Evolutionary conservation across 2,113 vertebrate species (phyloP), one percentile per base, ranked within the genome.

Genomic region (Chascanopsetta lugubris): DNA sequence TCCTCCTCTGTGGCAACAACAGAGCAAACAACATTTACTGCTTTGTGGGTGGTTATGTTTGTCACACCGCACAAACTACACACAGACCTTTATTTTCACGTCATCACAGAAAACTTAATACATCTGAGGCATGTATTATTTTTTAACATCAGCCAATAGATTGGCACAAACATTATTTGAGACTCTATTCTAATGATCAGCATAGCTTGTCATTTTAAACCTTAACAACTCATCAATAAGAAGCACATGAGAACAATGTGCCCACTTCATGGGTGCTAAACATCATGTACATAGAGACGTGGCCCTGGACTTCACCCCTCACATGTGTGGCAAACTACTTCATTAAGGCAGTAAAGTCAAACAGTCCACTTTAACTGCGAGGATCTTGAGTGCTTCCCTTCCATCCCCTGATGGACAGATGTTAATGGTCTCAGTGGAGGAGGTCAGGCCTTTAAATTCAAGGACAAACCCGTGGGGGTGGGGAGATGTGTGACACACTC

Each of bases 1-100:
- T 99, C 97, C 88, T 99, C 97, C 93, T 98, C 97, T 99, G 95
- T 24, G 6, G 30, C 29, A 67, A 12, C 69, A 10, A 53, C 26
- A 20, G 40, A 3, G 66, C 15, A 48, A 30, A n/a, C 49, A 24
- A 54, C 0, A 29, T 34, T 32, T 13, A 60, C 1, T 7, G 61
- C 32, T 25, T 9, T n/a, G 10, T 0, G 22, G 12, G 8, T 13
- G 24, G 8, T 49, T 15, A 26, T 26, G 15, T 25, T 48, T 2
- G 10, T 45, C n/a, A 20, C n/a, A 20, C 18, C 8, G 18, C 42
- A 9, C 20, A 22, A 22, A 22, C 9, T 46, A 22, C 12, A 5
- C 8, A 46, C n/a, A 30, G 26, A 20, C 49, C 6, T 3, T 11
- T 43, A 3, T 27, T 11, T 12, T n/a, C 1, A 2, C 4, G 49